A percentile compares a stretch with the other conserved stretches of the same genome.
Evolutionary conservation across 1,140 invertebrate genomes (phyloP).

Genomic region (Campodea augens): DNA sequence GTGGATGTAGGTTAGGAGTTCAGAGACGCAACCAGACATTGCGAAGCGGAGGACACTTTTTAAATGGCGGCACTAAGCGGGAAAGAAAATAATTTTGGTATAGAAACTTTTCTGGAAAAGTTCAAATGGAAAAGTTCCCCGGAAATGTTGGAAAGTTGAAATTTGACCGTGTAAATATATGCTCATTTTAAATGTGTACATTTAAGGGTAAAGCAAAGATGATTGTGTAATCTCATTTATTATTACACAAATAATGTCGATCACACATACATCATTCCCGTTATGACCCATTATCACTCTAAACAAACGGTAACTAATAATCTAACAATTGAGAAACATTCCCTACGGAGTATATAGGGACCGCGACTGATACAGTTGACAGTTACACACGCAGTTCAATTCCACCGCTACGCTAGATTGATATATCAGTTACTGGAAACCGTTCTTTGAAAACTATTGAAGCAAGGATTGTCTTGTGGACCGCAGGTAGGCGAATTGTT

Average conservation of each 20-base stretch:
- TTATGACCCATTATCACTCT: slow-evolving; percentile 6
- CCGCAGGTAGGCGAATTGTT: too few relatives aligned
- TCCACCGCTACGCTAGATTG: too few relatives aligned
- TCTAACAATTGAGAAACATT: not conserved
- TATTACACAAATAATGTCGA: slow-evolving; percentile 2
- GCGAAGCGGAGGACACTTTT: slow-evolving; percentile 53
- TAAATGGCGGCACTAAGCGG: slow-evolving; percentile 35
- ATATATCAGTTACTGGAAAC: too few relatives aligned
- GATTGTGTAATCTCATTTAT: too few relatives aligned
- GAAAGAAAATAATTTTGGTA: too few relatives aligned
- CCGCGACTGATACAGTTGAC: too few relatives aligned
- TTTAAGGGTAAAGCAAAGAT: slow-evolving; percentile 3
- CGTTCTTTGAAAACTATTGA: too few relatives aligned
- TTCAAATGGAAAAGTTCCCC: too few relatives aligned
- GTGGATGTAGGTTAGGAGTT: slow-evolving; percentile 40
- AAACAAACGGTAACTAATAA: not conserved
- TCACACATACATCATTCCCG: slow-evolving; percentile 14
- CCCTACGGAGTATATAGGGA: not conserved
- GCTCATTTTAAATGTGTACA: not conserved
- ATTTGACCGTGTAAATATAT: not conserved
- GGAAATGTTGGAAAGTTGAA: too few relatives aligned
- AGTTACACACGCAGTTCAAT: too few relatives aligned
- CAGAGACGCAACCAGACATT: slow-evolving; percentile 42
- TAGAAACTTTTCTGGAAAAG: slow-evolving; percentile 16
- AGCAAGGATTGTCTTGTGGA: too few relatives aligned